phyloP scores from a whole-genome alignment of 2,797 vertebrate genomes.

The Anabas testudineus region DNA sequence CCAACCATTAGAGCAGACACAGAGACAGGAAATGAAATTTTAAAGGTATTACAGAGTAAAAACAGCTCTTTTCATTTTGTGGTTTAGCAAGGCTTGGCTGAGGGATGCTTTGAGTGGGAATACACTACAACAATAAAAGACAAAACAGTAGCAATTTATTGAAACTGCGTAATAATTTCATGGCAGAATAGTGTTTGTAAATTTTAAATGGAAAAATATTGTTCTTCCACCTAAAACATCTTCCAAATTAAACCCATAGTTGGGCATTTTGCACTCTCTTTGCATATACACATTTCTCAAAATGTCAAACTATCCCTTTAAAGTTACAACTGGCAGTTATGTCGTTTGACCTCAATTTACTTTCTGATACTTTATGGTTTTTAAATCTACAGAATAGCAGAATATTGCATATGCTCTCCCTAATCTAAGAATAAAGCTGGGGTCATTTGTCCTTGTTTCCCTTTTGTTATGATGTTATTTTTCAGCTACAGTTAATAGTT shows the following conservation, averaged over 20 bases:
- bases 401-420: not conserved
- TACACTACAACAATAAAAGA: not conserved
- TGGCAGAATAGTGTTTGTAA: too few species aligned
- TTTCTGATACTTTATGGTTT: not conserved
- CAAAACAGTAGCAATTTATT: too few species aligned
- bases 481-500: too few species aligned
- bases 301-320: not conserved
- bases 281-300: not conserved
- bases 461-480: constrained; percentile 10
- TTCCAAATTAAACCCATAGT: too few species aligned
- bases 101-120: not conserved
- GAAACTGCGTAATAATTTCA: too few species aligned
- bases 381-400: not conserved
- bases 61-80: not conserved
- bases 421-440: too few species aligned
- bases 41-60: not conserved
- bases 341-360: not conserved
- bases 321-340: not conserved
- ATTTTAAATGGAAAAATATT: too few species aligned
- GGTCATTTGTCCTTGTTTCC: constrained; percentile 33
- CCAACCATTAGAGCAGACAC: not conserved
- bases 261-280: not conserved
- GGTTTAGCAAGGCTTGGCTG: not conserved
- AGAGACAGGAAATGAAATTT: constrained; percentile 8
- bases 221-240: too few species aligned